Percentiles rank a stretch among this genome's conserved stretches.
These are phyloP conservation scores for Crossaster papposus DNA, from an alignment of 53 echinoderm and acorn worm genomes.

Conservation along the genomic window DNA sequence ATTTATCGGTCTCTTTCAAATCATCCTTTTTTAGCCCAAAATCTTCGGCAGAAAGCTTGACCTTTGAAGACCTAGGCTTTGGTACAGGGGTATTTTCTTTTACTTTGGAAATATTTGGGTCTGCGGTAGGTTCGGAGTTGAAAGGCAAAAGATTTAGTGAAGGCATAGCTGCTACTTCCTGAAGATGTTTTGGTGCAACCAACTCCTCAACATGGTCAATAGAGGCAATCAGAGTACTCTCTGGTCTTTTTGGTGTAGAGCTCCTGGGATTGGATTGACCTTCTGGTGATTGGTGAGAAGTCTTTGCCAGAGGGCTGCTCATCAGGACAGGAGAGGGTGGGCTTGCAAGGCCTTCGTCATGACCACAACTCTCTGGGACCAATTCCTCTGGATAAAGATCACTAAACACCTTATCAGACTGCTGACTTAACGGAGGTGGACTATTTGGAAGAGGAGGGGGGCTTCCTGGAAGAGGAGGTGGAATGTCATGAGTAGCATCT, in stretches of 20 bases:
- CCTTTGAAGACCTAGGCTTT: constrained; percentile 31
- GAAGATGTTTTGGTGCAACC: constrained; percentile 4
- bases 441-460: constrained; percentile 50
- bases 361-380: not conserved
- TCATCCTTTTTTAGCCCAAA: constrained; percentile 17
- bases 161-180: constrained; percentile 8
- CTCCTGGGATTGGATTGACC: constrained; percentile 12
- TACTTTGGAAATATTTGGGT: not conserved
- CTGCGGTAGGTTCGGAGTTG: not conserved
- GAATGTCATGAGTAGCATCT: constrained; percentile 7
- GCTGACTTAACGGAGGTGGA: constrained; percentile 3
- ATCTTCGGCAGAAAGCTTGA: constrained; percentile 32
- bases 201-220: constrained; percentile 12
- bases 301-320: not conserved
- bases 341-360: not conserved
- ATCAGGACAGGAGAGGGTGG: constrained; percentile 16
- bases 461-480: constrained; percentile 39
- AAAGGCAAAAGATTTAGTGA: not conserved
- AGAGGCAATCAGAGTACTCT: constrained; percentile 11
- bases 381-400: not conserved
- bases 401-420: not conserved
- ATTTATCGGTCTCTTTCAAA: constrained; percentile 6
- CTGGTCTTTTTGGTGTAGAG: constrained; percentile 47
- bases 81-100: constrained; percentile 19
- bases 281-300: not conserved